Evolutionary conservation across 1,140 invertebrate species (phyloP), one percentile per base, ranked within the genome.

Genomic region (Eurosta solidaginis): DNA sequence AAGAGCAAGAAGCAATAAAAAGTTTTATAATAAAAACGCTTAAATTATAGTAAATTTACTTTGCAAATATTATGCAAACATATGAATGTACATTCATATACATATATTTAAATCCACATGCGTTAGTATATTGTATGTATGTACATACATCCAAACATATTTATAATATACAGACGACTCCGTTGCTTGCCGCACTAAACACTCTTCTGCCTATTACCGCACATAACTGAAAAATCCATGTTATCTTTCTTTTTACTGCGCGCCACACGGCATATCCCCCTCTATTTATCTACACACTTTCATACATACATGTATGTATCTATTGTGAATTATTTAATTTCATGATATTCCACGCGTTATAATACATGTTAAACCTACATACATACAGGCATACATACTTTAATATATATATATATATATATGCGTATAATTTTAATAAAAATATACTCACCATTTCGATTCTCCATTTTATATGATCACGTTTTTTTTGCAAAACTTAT

Each of bases 271-370:
- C 59, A 17, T 68, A 40, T 36, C 33, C 9, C 6, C 6, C 7
- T 47, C 14, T 68, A n/a, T 68, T 17, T 68, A 27, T 54, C 10
- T 4, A n/a, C n/a, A n/a, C n/a, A n/a, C n/a, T n/a, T n/a, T n/a
- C n/a, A n/a, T n/a, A n/a, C n/a, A n/a, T n/a, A n/a, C n/a, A n/a
- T n/a, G n/a, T n/a, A n/a, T n/a, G n/a, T 54, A n/a, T 68, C 59
- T 68, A 68, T 68, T 68, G 59, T 68, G 59, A 68, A 68, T 68
- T 36, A 36, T 29, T 17, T 9, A 68, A 42, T 68, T 68, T 68
- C n/a, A 36, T 68, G 1, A 36, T 68, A 40, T 63, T 68, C 27
- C 59, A 68, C 59, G 20, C 17, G 33, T n/a, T n/a, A n/a, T n/a
- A 68, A 68, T 42, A 33, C 20, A 36, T 63, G 33, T 20, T n/a